These are phyloP conservation scores for Stenopsyche tienmushanensis DNA, from an alignment of 1,140 invertebrate genomes.

Conservation along the genomic window DNA sequence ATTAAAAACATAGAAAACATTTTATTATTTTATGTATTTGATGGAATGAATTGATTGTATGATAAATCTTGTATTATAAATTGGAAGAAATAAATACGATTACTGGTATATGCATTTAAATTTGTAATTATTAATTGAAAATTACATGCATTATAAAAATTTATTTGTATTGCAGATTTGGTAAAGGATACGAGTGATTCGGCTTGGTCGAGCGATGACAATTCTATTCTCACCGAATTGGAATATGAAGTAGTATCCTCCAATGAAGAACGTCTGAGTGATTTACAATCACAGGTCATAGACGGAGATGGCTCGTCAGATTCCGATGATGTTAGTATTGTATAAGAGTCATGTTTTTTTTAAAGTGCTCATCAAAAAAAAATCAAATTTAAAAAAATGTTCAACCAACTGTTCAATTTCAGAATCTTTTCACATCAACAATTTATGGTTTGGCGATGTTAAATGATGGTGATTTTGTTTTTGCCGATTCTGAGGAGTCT, in stretches of 20 bases:
- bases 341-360: too few relatives aligned
- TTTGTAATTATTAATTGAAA: too few relatives aligned
- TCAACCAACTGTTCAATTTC: too few relatives aligned
- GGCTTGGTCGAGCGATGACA: constrained; percentile 42
- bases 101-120: too few relatives aligned
- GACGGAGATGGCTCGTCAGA: constrained; percentile 45
- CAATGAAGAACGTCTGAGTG: constrained; percentile 45
- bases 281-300: constrained; percentile 43
- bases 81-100: too few relatives aligned
- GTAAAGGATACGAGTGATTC: constrained; percentile 55
- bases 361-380: too few relatives aligned
- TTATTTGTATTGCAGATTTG: constrained; percentile 45
- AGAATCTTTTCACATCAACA: too few relatives aligned
- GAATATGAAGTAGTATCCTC: constrained; percentile 44
- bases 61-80: too few relatives aligned
- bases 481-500: constrained; percentile 59
- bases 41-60: too few relatives aligned
- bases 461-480: constrained; percentile 48
- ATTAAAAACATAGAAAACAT: neutral
- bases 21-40: neutral
- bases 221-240: constrained; percentile 23
- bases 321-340: constrained; percentile 48
- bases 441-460: constrained; percentile 45
- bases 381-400: too few relatives aligned
- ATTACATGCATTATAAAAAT: too few relatives aligned